These are phyloP conservation scores for Drosophila ficusphila DNA, from an alignment of 1,140 invertebrate species.

Conservation along the genomic window DNA sequence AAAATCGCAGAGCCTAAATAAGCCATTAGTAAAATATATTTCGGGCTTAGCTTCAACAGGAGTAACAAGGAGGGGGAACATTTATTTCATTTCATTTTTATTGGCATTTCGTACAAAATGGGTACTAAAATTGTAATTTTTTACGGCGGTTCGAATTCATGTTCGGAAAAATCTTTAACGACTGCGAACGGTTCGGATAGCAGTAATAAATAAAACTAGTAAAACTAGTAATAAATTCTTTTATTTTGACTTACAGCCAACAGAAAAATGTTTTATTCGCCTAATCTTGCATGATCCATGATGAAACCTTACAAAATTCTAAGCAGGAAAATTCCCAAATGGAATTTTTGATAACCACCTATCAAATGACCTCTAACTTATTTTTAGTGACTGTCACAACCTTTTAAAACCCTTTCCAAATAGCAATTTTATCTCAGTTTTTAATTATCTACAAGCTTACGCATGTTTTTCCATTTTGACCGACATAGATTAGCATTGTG, in stretches of 20 bases:
- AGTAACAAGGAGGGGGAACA: neutral
- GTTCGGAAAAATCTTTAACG: neutral
- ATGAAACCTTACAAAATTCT: neutral
- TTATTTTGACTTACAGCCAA: no score
- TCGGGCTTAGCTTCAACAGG: neutral
- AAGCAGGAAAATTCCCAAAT: neutral
- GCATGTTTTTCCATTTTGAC: conserved; percentile 44
- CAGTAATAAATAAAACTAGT: neutral
- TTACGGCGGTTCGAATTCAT: neutral
- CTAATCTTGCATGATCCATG: no score
- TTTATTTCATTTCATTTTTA: neutral
- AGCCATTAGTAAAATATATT: conserved; percentile 14
- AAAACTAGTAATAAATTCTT: neutral
- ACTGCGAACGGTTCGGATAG: neutral
- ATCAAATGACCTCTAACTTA: conserved; percentile 19
- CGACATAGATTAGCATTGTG: conserved; percentile 62
- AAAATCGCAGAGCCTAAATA: conserved; percentile 2
- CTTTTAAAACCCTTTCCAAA: conserved; percentile 12
- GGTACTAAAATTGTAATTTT: neutral
- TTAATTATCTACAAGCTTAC: conserved; percentile 45
- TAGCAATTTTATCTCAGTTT: conserved; percentile 17
- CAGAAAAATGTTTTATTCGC: neutral
- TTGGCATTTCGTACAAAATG: neutral
- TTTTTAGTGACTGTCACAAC: conserved; percentile 9
- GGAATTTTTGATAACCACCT: neutral